These are phyloP conservation scores for Nesometra sesokonis DNA, from an alignment of 35 echinoderm and acorn worm genomes.

Conservation along the genomic window DNA sequence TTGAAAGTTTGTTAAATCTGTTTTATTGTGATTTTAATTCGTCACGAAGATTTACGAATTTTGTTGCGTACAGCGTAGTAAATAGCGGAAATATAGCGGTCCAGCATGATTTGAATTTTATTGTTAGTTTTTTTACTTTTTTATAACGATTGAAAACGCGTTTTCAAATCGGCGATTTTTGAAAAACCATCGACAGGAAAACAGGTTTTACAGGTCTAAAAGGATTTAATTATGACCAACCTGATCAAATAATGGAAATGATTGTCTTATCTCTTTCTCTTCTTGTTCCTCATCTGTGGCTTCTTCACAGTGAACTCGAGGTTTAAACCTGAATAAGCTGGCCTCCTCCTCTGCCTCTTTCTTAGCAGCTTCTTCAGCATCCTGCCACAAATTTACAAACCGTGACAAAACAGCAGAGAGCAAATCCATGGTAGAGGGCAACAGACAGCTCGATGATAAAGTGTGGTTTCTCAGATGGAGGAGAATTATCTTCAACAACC, in stretches of 20 bases:
- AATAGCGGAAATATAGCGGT: no score
- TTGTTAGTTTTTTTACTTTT: not conserved
- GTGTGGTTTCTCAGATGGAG: constrained; percentile 53
- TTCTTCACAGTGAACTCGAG: constrained; percentile 62
- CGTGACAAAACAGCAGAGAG: constrained; percentile 34
- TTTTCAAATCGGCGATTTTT: no score
- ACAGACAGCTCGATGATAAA: constrained; percentile 12
- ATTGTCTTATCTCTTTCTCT: constrained; percentile 52
- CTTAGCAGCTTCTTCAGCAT: constrained; percentile 55
- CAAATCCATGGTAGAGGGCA: not conserved
- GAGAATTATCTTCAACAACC: constrained; percentile 52
- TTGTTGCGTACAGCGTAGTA: no score
- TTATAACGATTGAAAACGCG: no score
- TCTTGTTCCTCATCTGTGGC: constrained; percentile 78
- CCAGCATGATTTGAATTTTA: no score
- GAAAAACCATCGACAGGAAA: not conserved
- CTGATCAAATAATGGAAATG: constrained; percentile 85
- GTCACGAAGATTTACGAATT: no score
- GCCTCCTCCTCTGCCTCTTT: constrained; percentile 76
- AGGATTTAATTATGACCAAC: no score
- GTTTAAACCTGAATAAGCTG: constrained; percentile 71
- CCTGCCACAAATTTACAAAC: constrained; percentile 54
- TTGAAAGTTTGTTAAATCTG: no score
- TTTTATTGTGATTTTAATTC: no score
- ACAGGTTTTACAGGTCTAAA: not conserved